Conservation (phyloP, 2,113 vertebrate genomes). For the Sceloporus undulatus region DNA sequence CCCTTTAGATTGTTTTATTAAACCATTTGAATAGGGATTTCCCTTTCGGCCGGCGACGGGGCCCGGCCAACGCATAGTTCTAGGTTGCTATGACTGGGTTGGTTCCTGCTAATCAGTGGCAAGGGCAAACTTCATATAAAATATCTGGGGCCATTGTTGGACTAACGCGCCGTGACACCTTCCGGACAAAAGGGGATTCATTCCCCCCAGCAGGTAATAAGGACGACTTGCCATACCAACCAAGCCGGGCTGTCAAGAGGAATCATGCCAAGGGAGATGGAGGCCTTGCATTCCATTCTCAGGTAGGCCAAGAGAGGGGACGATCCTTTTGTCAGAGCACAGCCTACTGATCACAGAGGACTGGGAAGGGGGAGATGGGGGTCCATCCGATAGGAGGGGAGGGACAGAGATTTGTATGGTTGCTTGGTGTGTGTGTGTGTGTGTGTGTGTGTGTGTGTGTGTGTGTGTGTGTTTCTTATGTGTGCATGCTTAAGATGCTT, state of each 20-base stretch:
- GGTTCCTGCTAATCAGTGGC: conserved; percentile 97
- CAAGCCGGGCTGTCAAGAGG: conserved; percentile 79
- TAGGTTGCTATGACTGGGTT: conserved; percentile 99
- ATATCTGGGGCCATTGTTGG: conserved; percentile 94
- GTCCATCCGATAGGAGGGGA: no score
- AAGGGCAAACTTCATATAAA: conserved; percentile 99
- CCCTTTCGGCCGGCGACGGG: conserved; percentile 91
- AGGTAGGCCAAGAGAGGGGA: conserved; percentile 77
- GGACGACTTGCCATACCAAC: conserved; percentile 89
- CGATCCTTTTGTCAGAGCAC: conserved; percentile 71
- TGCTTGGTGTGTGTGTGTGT: neutral
- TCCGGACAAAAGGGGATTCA: conserved; percentile 95
- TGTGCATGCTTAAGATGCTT: neutral
- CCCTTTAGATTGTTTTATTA: conserved; percentile 98
- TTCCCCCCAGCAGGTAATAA: conserved; percentile 94
- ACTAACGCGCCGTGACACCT: conserved; percentile 95
- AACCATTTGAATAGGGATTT: conserved; percentile 97
- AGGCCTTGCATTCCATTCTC: conserved; percentile 82
- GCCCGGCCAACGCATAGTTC: conserved; percentile 94
- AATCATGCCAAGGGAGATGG: conserved; percentile 74
- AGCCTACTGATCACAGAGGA: conserved; percentile 75
- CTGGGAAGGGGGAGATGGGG: conserved; percentile 11
- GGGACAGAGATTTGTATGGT: neutral
- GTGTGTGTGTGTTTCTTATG: no score
- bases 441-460: no score